Evolutionary conservation across 2,888 invertebrate species (phyloP), one percentile per base, ranked within the genome.

Genomic region (Crioceris asparagi): DNA sequence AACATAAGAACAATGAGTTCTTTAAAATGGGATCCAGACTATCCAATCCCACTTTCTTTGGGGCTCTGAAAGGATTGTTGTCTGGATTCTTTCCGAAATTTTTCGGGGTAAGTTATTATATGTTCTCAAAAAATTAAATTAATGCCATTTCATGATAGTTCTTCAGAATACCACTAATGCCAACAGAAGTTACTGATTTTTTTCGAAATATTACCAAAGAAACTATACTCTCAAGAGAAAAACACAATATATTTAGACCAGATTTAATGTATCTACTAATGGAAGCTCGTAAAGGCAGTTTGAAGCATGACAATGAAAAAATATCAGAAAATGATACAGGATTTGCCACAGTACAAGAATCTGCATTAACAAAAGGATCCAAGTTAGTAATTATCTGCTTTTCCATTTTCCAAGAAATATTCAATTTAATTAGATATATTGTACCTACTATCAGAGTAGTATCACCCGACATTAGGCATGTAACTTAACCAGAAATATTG

Each of bases 211-310:
- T 56, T 5, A 40, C 56, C 11, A 45, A 36, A 18, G 50, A 53
- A 25, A 48, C 50, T 2, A 49, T 56, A 4, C 14, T 32, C 14
- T 3, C 14, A 5, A 40, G 59, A n/a, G 50, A 54, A 43, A 40
- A 45, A 29, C 44, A 50, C 10, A 42, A 43, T 7, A 49, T 56
- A 11, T 33, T 52, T 2, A 46, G 60, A 17, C 55, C 52, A 4
- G 59, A 60, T 36, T 71, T 75, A 69, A 69, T 75, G 15, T 67
- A 75, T 35, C 47, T 74, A 6, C 56, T 75, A 1, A 64, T 74
- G 64, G 69, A 74, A 50, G 68, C 72, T 6, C 67, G 65, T 39
- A 68, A 67, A 53, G 69, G 66, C 8, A 21, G 32, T 3, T 35
- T 48, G 6, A 45, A 41, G 15, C 36, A 48, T 8, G 54, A 54